Conservation (phyloP, 2,797 vertebrate genomes). For the Cyclopterus lumpus region DNA sequence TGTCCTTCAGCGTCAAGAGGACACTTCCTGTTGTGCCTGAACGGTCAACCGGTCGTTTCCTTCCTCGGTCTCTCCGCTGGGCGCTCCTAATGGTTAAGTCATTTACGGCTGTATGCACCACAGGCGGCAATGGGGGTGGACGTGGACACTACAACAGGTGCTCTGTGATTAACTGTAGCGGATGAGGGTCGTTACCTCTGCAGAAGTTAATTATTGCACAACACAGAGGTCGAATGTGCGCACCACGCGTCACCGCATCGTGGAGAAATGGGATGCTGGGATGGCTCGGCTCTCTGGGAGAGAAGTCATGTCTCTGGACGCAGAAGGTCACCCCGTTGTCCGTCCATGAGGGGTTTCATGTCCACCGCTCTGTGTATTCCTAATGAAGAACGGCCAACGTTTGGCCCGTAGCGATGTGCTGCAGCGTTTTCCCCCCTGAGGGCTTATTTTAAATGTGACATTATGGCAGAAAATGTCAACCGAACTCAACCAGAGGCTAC, state of each 20-base stretch:
- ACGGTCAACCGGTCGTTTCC: slow-evolving; percentile 2
- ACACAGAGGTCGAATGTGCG: slow-evolving; percentile 50
- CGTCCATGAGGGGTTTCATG: slow-evolving; percentile 36
- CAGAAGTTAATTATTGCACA: slow-evolving; percentile 43
- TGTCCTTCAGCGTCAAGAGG: slow-evolving; percentile 24
- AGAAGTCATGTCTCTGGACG: slow-evolving; percentile 43
- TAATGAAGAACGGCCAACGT: slow-evolving; percentile 49
- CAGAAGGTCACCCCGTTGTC: slow-evolving; percentile 61
- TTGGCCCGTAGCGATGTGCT: slow-evolving; percentile 40
- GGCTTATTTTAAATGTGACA: slow-evolving; percentile 57
- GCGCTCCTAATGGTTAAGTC: slow-evolving; percentile 44
- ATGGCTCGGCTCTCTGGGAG: slow-evolving; percentile 49
- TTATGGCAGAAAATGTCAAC: slow-evolving; percentile 75
- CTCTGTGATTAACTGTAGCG: slow-evolving; percentile 34
- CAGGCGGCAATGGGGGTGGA: not conserved
- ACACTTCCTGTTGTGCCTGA: slow-evolving; percentile 29
- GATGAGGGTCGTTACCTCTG: slow-evolving; percentile 49
- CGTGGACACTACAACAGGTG: slow-evolving; percentile 4
- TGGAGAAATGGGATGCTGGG: slow-evolving; percentile 41
- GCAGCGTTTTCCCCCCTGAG: slow-evolving; percentile 30
- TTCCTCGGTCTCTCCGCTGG: slow-evolving; percentile 20
- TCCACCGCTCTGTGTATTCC: slow-evolving; percentile 49
- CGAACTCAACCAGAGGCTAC: slow-evolving; percentile 55
- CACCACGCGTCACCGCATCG: slow-evolving; percentile 2
- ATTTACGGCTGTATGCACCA: slow-evolving; percentile 34